Conservation (phyloP, 1,140 invertebrate genomes). For the Lepidurus arcticus region DNA sequence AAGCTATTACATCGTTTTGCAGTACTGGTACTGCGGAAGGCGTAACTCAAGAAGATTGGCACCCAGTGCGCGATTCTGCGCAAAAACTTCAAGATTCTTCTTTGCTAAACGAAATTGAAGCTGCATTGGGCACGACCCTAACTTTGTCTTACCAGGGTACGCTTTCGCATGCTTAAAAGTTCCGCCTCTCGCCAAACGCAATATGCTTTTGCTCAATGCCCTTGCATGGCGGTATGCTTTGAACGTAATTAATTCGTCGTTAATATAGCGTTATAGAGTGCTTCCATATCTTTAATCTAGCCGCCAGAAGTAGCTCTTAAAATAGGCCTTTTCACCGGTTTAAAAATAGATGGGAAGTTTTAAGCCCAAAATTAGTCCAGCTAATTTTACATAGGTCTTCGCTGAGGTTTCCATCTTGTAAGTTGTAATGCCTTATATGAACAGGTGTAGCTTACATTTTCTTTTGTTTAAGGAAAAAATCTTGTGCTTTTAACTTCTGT, state of each 20-base stretch:
- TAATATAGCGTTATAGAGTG: not conserved
- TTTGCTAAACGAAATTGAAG: slow-evolving; percentile 33
- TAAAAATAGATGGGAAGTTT: not conserved
- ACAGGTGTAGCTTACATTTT: not conserved
- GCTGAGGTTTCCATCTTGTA: no score
- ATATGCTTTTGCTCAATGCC: slow-evolving; percentile 1
- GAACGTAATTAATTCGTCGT: not conserved
- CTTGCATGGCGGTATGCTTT: slow-evolving; percentile 15
- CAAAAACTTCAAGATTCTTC: not conserved
- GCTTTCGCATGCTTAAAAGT: slow-evolving; percentile 18
- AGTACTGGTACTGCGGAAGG: slow-evolving; percentile 1
- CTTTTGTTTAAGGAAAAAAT: not conserved
- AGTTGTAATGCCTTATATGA: no score
- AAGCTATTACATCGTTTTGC: slow-evolving; percentile 32
- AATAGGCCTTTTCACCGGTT: not conserved
- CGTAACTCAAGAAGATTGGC: slow-evolving; percentile 9
- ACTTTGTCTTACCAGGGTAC: slow-evolving; percentile 20
- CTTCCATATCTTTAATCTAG: not conserved
- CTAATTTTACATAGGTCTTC: not conserved
- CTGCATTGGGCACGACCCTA: slow-evolving; percentile 32
- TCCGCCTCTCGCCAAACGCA: not conserved
- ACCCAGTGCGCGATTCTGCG: not conserved
- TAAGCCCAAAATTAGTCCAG: not conserved
- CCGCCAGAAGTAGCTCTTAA: not conserved
- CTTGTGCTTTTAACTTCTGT: not conserved